Evolutionary conservation across 30 jellyfish, hydroid and myxozoan species (phyloP), one percentile per base, ranked within the genome.

Genomic region (Morbakka virulenta): DNA sequence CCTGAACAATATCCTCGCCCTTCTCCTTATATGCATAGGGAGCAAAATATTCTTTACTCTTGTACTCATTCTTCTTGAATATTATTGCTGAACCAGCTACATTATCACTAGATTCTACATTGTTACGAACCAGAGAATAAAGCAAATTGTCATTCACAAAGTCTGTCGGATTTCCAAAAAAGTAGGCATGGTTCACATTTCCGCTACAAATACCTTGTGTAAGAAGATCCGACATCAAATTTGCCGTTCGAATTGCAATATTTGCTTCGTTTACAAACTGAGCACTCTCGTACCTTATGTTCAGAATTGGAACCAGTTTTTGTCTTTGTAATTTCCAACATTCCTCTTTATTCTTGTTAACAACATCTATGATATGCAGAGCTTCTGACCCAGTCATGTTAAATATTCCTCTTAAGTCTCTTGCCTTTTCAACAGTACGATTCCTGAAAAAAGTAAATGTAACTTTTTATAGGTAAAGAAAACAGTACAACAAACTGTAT

Each of bases 221-320:
- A 71, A 83, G 32, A 4, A 83, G 23, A 31, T 73, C 95, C 0
- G 95, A 83, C 72, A 83, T 67, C 51, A 72, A 32, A 52, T 83
- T 83, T 0, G 95, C 95, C 79, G 88, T 72, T 77, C 95, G 95
- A 26, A 83, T 51, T 1, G 95, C 95, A 20, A 69, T 80, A 17
- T 73, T 53, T 22, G 88, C 88, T 17, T 52, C 62, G 13, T 51
- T 67, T 4, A 72, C 79, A 32, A 72, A 83, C 13, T 35, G 26
- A 13, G 36, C 72, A 64, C 95, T 74, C 48, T 83, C 86, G 72
- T 67, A 83, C 1, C 87, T 87, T 22, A 83, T 83, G 30, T 73
- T 68, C 50, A 83, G 79, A 13, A 83, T 32, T 47, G 95, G 95
- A 0, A 83, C 65, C 0, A 65, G 70, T n/a, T 6, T 27, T 30